Conservation (phyloP, 2,113 vertebrate genomes). For the Sminthopsis crassicaudata region DNA sequence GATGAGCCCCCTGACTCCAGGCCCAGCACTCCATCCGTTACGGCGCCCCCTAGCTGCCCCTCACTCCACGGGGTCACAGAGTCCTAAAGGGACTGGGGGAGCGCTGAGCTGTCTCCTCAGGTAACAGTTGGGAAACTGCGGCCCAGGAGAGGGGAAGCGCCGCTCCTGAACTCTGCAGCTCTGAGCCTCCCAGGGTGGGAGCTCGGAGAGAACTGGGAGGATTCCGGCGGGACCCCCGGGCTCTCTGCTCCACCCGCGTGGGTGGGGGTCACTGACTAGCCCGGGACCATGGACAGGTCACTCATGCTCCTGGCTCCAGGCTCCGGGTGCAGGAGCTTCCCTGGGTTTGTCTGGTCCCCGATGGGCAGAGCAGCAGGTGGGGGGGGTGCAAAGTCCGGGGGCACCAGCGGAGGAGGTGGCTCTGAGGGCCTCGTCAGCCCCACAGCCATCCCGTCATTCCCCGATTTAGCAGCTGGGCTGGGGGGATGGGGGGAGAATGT, state of each 20-base stretch:
- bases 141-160: background rate
- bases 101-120: background rate
- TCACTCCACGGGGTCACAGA: background rate
- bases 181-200: background rate
- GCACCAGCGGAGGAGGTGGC: background rate
- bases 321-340: background rate
- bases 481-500: background rate
- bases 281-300: background rate
- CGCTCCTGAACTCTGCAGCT: background rate
- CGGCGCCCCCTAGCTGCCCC: background rate
- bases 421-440: background rate
- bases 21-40: background rate
- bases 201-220: too few relatives aligned
- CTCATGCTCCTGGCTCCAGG: background rate
- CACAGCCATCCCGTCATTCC: background rate
- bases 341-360: background rate
- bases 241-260: background rate
- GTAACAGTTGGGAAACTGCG: background rate
- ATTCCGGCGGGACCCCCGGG: too few relatives aligned
- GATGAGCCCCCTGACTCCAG: too few relatives aligned
- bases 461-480: background rate
- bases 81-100: background rate
- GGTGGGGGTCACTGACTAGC: background rate
- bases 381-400: background rate
- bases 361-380: background rate